Evolutionary conservation across 2,888 invertebrate species (phyloP).

Genomic region (Eulithis testata): DNA sequence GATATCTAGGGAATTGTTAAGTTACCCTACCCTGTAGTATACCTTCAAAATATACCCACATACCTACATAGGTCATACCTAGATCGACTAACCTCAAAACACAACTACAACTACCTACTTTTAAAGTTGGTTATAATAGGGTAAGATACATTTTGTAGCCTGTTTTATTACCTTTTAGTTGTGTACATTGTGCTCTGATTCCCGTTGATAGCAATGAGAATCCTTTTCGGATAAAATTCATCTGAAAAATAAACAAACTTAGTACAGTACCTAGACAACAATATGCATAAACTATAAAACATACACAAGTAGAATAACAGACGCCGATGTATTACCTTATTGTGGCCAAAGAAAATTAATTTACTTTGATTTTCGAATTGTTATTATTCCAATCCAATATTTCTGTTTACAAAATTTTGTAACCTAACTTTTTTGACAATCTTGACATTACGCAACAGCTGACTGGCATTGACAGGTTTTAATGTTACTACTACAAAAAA

Average conservation of each 20-base stretch:
- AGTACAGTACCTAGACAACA: too few species aligned
- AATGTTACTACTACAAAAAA: slow-evolving; percentile 18
- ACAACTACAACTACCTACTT: too few species aligned
- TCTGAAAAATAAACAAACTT: slow-evolving; percentile 57
- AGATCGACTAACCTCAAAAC: too few species aligned
- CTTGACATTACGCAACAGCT: not conserved
- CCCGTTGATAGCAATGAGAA: slow-evolving; percentile 66
- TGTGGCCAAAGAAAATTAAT: slow-evolving; percentile 6
- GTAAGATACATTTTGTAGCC: too few species aligned
- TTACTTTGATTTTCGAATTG: not conserved
- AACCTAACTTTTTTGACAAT: slow-evolving; percentile 39
- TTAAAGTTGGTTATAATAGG: too few species aligned
- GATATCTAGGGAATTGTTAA: too few species aligned
- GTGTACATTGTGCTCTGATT: slow-evolving; percentile 62
- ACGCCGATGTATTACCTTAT: slow-evolving; percentile 16
- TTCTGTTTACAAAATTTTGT: slow-evolving; percentile 31
- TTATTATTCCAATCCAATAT: not conserved
- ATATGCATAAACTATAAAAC: too few species aligned
- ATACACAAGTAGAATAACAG: not conserved
- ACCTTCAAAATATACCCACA: too few species aligned
- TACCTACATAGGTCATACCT: too few species aligned
- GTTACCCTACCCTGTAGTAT: too few species aligned
- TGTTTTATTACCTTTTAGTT: slow-evolving; percentile 54
- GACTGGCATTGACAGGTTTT: slow-evolving; percentile 7
- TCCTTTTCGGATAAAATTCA: slow-evolving; percentile 74